Evolutionary conservation across 2,797 vertebrate species (phyloP), one percentile per base, ranked within the genome.

Genomic region (Gambelia wislizenii): DNA sequence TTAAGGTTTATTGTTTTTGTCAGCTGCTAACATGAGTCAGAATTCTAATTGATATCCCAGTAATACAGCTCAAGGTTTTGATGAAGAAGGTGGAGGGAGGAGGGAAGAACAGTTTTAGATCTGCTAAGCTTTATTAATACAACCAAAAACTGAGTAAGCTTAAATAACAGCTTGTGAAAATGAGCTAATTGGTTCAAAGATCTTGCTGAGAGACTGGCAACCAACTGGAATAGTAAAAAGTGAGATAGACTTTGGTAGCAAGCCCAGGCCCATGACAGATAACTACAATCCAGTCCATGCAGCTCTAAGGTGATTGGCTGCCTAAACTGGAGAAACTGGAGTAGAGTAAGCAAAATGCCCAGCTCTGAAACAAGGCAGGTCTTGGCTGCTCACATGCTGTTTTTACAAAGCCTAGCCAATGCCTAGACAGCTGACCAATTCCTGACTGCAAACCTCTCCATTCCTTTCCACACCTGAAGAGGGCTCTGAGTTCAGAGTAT

Each of bases 11-110:
- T 59, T 74, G 64, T 54, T 36, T 70, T 52, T 70, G 36, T 80
- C 76, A 87, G 5, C 36, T 70, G 25, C 49, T 49, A 75, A 74
- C 36, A 64, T 33, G 77, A 87, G 36, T 87, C 47, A 87, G n/a
- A 79, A 61, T 9, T 18, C 13, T 79, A 67, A 36, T 33, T 67
- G 44, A 78, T 49, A 78, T 49, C 39, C 25, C 61, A 69, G 22
- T 10, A 27, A 49, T 86, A 79, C 20, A 86, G 59, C n/a, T 2
- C 33, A 86, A 7, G 30, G 39, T 2, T n/a, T 49, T 77, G n/a
- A n/a, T 64, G 59, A 44, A 47, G 8, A n/a, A 64, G 33, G 16
- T 27, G 14, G 42, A 75, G 74, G 74, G 39, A 44, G 74, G 39
- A n/a, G 20, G 25, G 22, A 25, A 27, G 25, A 3, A 20, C 30